Evolutionary conservation across 2,888 invertebrate genomes (phyloP).

Genomic region (Hydroisotoma schaefferi): DNA sequence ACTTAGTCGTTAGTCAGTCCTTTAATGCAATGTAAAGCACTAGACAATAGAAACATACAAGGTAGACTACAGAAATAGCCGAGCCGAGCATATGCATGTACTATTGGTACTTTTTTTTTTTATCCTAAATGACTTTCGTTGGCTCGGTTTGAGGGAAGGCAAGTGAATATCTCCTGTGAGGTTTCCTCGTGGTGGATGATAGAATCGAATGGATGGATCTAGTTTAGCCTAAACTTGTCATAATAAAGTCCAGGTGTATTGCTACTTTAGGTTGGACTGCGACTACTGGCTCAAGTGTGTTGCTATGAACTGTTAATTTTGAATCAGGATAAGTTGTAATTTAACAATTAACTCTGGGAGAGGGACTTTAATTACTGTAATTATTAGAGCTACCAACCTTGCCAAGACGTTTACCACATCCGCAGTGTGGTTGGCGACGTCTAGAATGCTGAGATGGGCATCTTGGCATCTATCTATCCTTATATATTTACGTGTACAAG

Average conservation of each 20-base stretch:
- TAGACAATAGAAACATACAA: too few relatives aligned
- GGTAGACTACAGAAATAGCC: too few relatives aligned
- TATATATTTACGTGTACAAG: too few relatives aligned
- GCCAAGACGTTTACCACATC: slow-evolving; percentile 14
- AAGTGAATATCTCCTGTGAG: background rate
- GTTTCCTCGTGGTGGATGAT: background rate
- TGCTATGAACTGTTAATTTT: background rate
- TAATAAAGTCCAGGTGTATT: slow-evolving; percentile 15
- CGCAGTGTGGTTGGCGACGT: slow-evolving; percentile 1
- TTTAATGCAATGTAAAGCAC: too few relatives aligned
- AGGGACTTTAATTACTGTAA: slow-evolving; percentile 15
- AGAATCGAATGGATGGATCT: background rate
- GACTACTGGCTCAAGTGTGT: too few relatives aligned
- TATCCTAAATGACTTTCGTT: too few relatives aligned
- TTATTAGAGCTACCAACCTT: slow-evolving; percentile 10
- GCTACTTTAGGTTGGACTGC: background rate
- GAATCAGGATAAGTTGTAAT: background rate
- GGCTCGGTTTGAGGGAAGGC: background rate
- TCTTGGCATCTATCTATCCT: too few relatives aligned
- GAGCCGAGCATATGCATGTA: too few relatives aligned
- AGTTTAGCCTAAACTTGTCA: slow-evolving; percentile 10
- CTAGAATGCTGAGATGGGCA: too few relatives aligned
- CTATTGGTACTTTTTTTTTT: too few relatives aligned
- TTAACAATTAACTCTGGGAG: slow-evolving; percentile 7
- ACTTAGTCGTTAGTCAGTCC: too few relatives aligned